Evolutionary conservation across 2,888 invertebrate genomes (phyloP), one percentile per base, ranked within the genome.

Genomic region (Slavum lentiscoides): DNA sequence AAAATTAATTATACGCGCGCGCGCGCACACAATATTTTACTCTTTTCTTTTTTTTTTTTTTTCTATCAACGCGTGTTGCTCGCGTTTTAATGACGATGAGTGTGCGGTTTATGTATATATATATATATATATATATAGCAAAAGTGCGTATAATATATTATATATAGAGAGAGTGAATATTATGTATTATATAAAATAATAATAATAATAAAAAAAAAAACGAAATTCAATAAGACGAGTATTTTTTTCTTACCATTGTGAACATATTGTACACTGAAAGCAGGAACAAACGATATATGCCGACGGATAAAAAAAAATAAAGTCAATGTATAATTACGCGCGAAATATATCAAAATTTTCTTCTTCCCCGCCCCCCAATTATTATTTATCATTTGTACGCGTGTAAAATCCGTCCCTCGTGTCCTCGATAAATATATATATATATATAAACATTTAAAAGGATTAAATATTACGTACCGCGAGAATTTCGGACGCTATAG

Each of bases 71-170:
- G 72, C 72, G 70, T 15, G 43, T 72, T 70, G 30, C 30, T 30
- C 30, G 30, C 70, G 72, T 80, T 80, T 80, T 80, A 80, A 80
- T 80, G 80, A 80, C 80, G 80, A 80, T 80, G 80, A 80, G 64
- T 80, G 70, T 80, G 80, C 80, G 69, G 80, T 80, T 80, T 80
- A 69, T 68, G 69, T 11, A 11, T 9, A 9, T n/a, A n/a, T n/a
- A n/a, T 49, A 49, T 55, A 69, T n/a, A n/a, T n/a, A n/a, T n/a
- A n/a, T n/a, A n/a, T 49, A 49, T 55, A 69, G 77, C 77, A 77
- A 77, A 77, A 77, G 69, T 62, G 9, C 21, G 49, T 49, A 11
- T 43, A 5, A 11, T 43, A 11, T 3, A 39, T 39, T 39, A 13
- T 13, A 13, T 49, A 49, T 8, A 49, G 67, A 61, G 70, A 77